Percentiles rank a stretch among this genome's conserved stretches.
Conservation (phyloP, 2,113 vertebrate genomes). For the Bothrops jararaca region DNA sequence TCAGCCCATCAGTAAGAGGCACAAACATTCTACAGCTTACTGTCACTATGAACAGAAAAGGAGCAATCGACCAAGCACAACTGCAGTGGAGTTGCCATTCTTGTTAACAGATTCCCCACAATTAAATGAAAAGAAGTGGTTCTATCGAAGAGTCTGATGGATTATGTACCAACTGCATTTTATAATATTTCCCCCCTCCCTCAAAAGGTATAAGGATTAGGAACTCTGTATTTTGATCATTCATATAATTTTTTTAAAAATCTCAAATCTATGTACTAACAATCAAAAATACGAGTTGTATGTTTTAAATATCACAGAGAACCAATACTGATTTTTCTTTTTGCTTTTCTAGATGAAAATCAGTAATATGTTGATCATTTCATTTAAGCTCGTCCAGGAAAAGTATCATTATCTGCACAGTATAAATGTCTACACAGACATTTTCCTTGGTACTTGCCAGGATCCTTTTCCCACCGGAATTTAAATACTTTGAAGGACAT, state of each 20-base stretch:
- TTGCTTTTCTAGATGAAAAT: conserved; percentile 25
- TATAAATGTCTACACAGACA: not conserved
- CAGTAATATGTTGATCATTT: conserved; percentile 44
- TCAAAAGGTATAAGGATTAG: not conserved
- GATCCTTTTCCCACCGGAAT: not conserved
- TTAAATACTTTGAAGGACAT: not conserved
- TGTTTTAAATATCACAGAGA: conserved; percentile 8
- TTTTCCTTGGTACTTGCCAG: not conserved
- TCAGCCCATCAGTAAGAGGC: conserved; percentile 41
- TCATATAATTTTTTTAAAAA: conserved; percentile 15
- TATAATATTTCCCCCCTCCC: not conserved
- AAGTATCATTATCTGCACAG: not conserved
- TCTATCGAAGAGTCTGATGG: not conserved
- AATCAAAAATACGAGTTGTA: not conserved
- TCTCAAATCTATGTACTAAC: conserved; percentile 13
- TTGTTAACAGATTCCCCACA: conserved; percentile 3
- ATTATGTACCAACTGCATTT: conserved; percentile 11
- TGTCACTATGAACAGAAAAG: conserved; percentile 22
- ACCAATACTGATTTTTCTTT: not conserved
- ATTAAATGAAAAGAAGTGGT: conserved; percentile 22
- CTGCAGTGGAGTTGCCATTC: conserved; percentile 7
- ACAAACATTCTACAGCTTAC: not conserved
- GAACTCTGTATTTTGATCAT: not conserved
- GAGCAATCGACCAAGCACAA: conserved; percentile 13
- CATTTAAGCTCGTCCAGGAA: conserved; percentile 19